Evolutionary conservation across 2,888 invertebrate species (phyloP).

Genomic region (Notocelia uddmanniana): DNA sequence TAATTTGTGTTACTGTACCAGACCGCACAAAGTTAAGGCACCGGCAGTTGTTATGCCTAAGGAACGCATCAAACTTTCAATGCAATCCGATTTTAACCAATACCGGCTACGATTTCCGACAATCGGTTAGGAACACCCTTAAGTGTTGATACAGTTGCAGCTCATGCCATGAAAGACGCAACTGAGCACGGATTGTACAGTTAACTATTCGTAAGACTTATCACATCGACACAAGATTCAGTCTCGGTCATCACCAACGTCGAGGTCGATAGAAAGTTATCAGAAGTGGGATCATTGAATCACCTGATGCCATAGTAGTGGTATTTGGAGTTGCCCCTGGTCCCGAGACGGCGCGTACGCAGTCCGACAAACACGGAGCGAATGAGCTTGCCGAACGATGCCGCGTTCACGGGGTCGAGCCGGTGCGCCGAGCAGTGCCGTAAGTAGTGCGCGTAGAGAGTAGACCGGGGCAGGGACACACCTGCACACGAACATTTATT

Average conservation of each 20-base stretch:
- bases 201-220: not conserved
- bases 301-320: slow-evolving; percentile 98
- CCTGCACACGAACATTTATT: slow-evolving; percentile 62
- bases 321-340: slow-evolving; percentile 99
- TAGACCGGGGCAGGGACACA: slow-evolving; percentile 96
- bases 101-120: no score
- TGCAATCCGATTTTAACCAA: no score
- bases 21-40: no score
- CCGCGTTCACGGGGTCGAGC: slow-evolving; percentile 99
- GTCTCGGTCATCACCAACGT: not conserved
- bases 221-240: not conserved
- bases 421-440: slow-evolving; percentile 97
- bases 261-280: no score
- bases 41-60: no score
- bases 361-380: slow-evolving; percentile 99
- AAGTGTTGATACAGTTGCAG: no score
- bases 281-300: not conserved
- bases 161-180: no score
- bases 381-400: slow-evolving; percentile 99
- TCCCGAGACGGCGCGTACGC: slow-evolving; percentile 97
- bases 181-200: not conserved
- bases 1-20: slow-evolving; percentile 19
- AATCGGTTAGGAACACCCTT: no score
- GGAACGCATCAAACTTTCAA: no score
- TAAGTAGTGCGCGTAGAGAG: slow-evolving; percentile 98